A percentile compares a stretch with the other conserved stretches of the same genome.
Evolutionary conservation across 2,888 invertebrate species (phyloP).

Genomic region (Actias luna): DNA sequence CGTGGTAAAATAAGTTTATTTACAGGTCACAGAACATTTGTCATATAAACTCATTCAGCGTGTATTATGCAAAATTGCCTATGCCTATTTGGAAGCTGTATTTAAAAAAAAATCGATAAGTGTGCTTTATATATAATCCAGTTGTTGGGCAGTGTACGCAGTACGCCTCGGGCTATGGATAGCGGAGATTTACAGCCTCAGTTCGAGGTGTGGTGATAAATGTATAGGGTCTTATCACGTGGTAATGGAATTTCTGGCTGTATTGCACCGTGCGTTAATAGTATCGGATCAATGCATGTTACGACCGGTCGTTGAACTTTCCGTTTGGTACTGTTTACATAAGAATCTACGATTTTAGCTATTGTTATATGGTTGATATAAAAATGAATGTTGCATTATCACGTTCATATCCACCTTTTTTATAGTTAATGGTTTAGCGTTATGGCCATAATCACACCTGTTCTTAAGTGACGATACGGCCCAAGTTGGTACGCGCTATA

Average conservation of each 20-base stretch:
- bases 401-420: too few relatives aligned
- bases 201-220: constrained; percentile 64
- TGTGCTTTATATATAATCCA: not conserved
- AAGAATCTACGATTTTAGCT: not conserved
- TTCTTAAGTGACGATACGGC: too few relatives aligned
- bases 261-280: constrained; percentile 25
- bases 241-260: constrained; percentile 55
- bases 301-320: constrained; percentile 9
- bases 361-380: not conserved
- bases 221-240: constrained; percentile 71
- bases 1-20: too few relatives aligned
- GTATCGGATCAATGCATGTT: constrained; percentile 6
- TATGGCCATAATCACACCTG: too few relatives aligned
- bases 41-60: too few relatives aligned
- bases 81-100: too few relatives aligned
- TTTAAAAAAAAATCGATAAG: not conserved
- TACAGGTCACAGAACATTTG: too few relatives aligned
- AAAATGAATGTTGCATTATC: too few relatives aligned
- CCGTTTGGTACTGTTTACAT: not conserved
- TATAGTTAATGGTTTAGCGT: too few relatives aligned
- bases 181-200: constrained; percentile 56
- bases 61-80: too few relatives aligned
- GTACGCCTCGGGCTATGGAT: constrained; percentile 30
- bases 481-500: too few relatives aligned
- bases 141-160: constrained; percentile 13